Evolutionary conservation across 2,888 invertebrate genomes (phyloP).

Genomic region (Monoplex corrugatus): DNA sequence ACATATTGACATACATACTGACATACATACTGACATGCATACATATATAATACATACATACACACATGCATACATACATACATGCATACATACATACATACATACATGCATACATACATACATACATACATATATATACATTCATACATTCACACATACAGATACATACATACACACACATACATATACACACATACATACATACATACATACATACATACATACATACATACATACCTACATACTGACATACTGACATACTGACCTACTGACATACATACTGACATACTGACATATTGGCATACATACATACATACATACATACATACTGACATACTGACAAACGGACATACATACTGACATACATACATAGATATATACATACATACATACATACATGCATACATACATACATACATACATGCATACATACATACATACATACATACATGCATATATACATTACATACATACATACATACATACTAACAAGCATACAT

Average conservation of each 20-base stretch:
- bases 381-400: not conserved
- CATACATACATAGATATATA: not conserved
- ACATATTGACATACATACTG: too few species aligned
- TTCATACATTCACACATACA: not conserved
- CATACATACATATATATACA: not conserved
- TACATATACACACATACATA: not conserved
- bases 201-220: constrained; percentile 1
- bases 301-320: not conserved
- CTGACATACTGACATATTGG: not conserved
- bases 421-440: not conserved
- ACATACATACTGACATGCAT: not conserved
- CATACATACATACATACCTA: not conserved
- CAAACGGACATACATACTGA: not conserved
- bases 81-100: not conserved
- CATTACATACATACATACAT: constrained; percentile 22
- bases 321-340: not conserved
- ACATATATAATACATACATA: not conserved
- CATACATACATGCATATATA: not conserved
- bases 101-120: not conserved
- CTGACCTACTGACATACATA: not conserved
- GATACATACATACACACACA: constrained; percentile 17
- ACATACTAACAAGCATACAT: not conserved
- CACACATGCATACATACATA: not conserved
- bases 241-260: not conserved
- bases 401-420: not conserved